Evolutionary conservation across 2,113 vertebrate species (phyloP).

Genomic region (Paedocypris sp.): DNA sequence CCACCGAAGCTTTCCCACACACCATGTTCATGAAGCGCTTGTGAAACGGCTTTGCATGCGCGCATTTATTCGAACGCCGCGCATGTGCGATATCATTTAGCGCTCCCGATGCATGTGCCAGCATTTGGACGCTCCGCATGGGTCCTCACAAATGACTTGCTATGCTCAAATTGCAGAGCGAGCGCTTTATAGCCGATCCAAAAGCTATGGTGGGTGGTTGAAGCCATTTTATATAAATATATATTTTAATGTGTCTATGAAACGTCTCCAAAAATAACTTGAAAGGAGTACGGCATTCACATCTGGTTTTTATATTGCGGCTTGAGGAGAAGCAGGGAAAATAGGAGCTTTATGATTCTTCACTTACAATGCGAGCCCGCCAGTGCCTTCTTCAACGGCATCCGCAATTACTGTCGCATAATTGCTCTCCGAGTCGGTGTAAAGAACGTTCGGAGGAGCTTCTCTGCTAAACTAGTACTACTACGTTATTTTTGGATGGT

Average conservation of each 20-base stretch:
- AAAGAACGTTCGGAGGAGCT: not conserved
- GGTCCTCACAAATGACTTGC: conserved; percentile 32
- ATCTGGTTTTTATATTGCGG: conserved; percentile 52
- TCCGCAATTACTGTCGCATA: conserved; percentile 26
- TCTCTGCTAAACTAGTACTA: not conserved
- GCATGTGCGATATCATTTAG: conserved; percentile 10
- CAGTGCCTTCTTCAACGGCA: conserved; percentile 14
- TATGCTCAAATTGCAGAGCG: conserved; percentile 33
- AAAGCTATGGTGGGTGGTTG: conserved; percentile 37
- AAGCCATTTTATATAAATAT: conserved; percentile 47
- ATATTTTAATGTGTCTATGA: conserved; percentile 49
- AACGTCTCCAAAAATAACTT: conserved; percentile 49
- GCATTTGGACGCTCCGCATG: conserved; percentile 5
- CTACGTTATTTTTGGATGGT: not conserved
- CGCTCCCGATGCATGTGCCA: not conserved
- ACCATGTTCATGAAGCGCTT: not conserved
- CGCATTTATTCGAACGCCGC: not conserved
- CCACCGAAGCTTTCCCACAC: not conserved
- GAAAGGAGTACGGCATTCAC: conserved; percentile 40
- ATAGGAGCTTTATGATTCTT: conserved; percentile 37
- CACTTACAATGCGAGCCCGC: conserved; percentile 23
- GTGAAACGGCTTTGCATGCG: conserved; percentile 7
- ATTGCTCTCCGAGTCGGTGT: conserved; percentile 20
- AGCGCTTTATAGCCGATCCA: conserved; percentile 39
- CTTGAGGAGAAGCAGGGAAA: conserved; percentile 41